Conservation (phyloP, 2,888 invertebrate genomes). For the Cataglyphis livida region DNA sequence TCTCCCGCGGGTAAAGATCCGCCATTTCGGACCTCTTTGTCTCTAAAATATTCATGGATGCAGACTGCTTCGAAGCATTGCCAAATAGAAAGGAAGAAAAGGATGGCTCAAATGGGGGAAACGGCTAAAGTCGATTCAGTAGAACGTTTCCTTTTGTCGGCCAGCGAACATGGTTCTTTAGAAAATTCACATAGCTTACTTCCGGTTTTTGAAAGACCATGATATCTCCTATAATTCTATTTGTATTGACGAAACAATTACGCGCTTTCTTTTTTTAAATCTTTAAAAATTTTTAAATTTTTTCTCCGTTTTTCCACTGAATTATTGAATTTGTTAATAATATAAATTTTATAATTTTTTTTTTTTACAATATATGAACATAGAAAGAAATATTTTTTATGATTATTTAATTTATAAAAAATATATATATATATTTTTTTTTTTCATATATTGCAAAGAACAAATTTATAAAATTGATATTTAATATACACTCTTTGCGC, state of each 20-base stretch:
- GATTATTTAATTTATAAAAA: neutral
- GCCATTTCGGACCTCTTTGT: slow-evolving; percentile 66
- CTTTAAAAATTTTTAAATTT: neutral
- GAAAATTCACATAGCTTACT: slow-evolving; percentile 26
- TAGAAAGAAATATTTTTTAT: neutral
- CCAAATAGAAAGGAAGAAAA: slow-evolving; percentile 35
- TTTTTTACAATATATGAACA: neutral
- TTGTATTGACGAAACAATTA: slow-evolving; percentile 11
- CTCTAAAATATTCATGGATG: slow-evolving; percentile 77
- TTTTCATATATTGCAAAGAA: neutral
- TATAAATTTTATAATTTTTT: neutral
- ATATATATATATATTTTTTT: neutral
- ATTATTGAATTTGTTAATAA: neutral
- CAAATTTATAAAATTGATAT: neutral
- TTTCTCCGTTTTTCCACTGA: neutral
- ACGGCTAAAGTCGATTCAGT: slow-evolving; percentile 53
- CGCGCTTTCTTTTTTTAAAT: neutral
- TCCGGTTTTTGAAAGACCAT: slow-evolving; percentile 18
- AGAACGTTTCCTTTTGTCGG: slow-evolving; percentile 36
- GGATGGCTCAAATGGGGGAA: slow-evolving; percentile 23
- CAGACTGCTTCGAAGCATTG: slow-evolving; percentile 45
- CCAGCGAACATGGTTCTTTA: slow-evolving; percentile 10
- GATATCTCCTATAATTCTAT: neutral
- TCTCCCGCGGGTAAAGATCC: slow-evolving; percentile 66
- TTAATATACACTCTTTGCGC: neutral